A percentile compares a stretch with the other conserved stretches of the same genome.
Evolutionary conservation across 2,113 vertebrate species (phyloP).

Genomic region (Malurus melanocephalus): DNA sequence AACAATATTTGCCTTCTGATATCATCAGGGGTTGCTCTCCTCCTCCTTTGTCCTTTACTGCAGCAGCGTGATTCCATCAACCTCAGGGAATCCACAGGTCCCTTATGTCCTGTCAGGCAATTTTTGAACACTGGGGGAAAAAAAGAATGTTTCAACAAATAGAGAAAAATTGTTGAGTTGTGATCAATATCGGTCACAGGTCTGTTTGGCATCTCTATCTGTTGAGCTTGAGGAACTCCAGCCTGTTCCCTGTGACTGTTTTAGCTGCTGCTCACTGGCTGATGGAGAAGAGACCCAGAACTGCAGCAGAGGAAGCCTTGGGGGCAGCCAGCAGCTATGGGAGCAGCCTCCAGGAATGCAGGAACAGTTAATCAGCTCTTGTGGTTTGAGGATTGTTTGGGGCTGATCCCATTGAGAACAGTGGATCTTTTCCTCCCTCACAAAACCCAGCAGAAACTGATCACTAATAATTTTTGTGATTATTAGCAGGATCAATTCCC

Average conservation of each 20-base stretch:
- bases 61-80: background rate
- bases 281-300: background rate
- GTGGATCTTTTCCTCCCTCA: background rate
- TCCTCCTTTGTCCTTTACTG: background rate
- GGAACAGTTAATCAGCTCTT: background rate
- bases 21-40: background rate
- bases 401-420: background rate
- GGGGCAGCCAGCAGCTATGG: background rate
- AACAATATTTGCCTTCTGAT: background rate
- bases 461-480: background rate
- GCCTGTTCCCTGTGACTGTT: background rate
- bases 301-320: background rate
- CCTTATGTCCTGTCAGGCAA: background rate
- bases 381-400: background rate
- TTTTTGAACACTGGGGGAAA: background rate
- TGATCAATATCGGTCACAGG: background rate
- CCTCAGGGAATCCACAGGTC: fast-evolving
- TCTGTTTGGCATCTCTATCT: fast-evolving
- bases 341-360: background rate
- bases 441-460: background rate
- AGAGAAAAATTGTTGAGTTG: background rate
- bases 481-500: background rate
- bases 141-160: background rate
- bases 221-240: background rate
- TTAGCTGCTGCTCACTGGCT: background rate